Base-by-base conservation (phyloP, 2,888 invertebrate genomes). In the Ennomos erosarius region DNA sequence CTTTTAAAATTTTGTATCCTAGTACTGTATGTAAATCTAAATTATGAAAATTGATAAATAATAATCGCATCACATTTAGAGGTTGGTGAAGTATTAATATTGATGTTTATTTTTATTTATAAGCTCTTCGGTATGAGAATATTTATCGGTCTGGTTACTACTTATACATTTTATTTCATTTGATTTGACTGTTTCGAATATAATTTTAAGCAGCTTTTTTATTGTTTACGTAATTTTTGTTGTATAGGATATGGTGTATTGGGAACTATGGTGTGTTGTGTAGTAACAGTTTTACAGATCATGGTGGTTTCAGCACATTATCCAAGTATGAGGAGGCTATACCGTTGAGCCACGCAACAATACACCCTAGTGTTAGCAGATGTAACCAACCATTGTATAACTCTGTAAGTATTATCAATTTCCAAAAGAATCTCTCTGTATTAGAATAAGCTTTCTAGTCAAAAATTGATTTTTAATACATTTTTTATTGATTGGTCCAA, bases 361-460 rank as follows among this genome's bases (percentile, higher is more conserved):
- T 75, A 77, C 78, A 73, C 68, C 61, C 45, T 86, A 85, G 85
- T 76, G 71, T 76, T 87, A 84, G 83, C 84, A 76, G 68, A 76
- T 78, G 68, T 78, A 74, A 76, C 79, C 75, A 74, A 76, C 79
- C 75, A 74, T 79, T 78, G 73, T 74, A 74, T 69, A 74, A 84
- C 75, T 77, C 75, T 80, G 26, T 81, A 90, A 90, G 90, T 90
- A 90, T 90, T 88, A 88, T 79, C 76, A 77, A 81, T 81, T 84
- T 81, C 80, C 81, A 82, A 85, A 88, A 83, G 90, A 90, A 90
- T 90, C 91, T 90, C 84, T 89, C 87, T 90, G 88, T 90, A 88
- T 90, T 90, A 88, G 85, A 84, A 82, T 86, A 89, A 90, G 85
- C 79, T 83, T 85, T 92, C 92, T 92, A 92, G 92, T 92, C 92